Base-by-base conservation (phyloP, 2,888 invertebrate species). In the Apamea anceps region DNA sequence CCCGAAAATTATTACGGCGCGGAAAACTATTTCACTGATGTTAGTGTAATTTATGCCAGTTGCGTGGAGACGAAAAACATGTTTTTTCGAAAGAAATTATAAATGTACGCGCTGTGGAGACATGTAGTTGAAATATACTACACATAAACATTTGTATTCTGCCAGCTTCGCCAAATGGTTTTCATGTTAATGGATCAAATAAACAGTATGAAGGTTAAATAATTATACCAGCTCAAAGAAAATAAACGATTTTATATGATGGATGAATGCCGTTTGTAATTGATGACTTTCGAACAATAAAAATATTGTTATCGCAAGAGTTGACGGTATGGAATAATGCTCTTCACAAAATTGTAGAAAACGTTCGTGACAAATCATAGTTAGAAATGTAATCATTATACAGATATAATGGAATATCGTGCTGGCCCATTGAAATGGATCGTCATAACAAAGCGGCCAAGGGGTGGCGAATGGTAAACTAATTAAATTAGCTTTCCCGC, bases 401-500 rank as follows among this genome's bases (percentile, higher is more conserved):
- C 76, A 54, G 74, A 86, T 87, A 86, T 81, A 86, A 89, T 85
- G 82, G 73, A 71, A 79, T 80, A 87, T 81, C 67, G 66, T 83
- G 83, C 87, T 81, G 86, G 88, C 84, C 86, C 85, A 90, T 89
- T 81, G 81, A 86, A 85, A 88, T 87, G 84, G 82, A 83, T 81
- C 66, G 80, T 86, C 85, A 83, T 76, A 82, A 87, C 77, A 79
- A 79, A 75, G 82, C 80, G 77, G 81, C 82, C n/a, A 85, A 88
- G 91, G 91, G 92, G 91, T 90, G 89, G 82, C 84, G 88, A 91
- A 89, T 87, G 87, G 89, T 84, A 85, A 85, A 81, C 83, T 92
- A 92, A 93, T 93, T 92, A 85, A 92, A 92, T 93, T 92, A 91
- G 87, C 79, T 85, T 82, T 85, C 87, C 89, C 90, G 85, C 89